Evolutionary conservation across 2,888 invertebrate species (phyloP).

Genomic region (Scelioninae gen. 1): DNA sequence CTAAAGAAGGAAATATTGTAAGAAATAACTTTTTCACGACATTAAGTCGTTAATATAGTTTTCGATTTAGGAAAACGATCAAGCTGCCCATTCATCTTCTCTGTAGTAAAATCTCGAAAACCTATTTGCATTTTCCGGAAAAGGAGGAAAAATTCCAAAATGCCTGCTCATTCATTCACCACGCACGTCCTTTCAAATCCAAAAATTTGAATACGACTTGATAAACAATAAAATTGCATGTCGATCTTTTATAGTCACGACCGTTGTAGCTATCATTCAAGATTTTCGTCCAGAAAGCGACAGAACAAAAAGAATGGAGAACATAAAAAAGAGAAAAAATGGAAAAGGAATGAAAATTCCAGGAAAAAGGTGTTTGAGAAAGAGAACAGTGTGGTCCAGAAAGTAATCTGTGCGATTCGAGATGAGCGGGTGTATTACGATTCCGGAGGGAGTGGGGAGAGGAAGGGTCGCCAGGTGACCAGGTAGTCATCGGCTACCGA

Average conservation of each 20-base stretch:
- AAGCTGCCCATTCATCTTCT: too few species aligned
- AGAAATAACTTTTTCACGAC: too few species aligned
- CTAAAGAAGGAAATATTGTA: neutral
- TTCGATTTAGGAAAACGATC: too few species aligned
- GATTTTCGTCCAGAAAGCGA: too few species aligned
- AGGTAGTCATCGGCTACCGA: conserved; percentile 56
- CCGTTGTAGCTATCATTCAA: conserved; percentile 32
- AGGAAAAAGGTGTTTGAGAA: conserved; percentile 34
- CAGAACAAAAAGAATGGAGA: conserved; percentile 24
- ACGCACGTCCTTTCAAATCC: too few species aligned
- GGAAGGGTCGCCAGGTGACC: conserved; percentile 64
- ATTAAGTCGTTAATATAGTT: too few species aligned
- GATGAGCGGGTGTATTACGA: conserved; percentile 46
- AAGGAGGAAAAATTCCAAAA: too few species aligned
- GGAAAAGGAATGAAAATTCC: conserved; percentile 50
- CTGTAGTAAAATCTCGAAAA: too few species aligned
- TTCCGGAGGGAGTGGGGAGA: conserved; percentile 9
- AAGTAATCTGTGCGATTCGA: conserved; percentile 50
- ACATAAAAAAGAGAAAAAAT: conserved; percentile 27
- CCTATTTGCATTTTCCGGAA: too few species aligned
- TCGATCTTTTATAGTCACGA: conserved; percentile 12
- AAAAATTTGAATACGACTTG: too few species aligned
- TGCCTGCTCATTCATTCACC: too few species aligned
- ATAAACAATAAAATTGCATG: too few species aligned
- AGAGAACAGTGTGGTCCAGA: conserved; percentile 11